These are phyloP conservation scores for Balaenoptera acutorostrata DNA, from an alignment of 2,113 vertebrate genomes.

Conservation along the genomic window DNA sequence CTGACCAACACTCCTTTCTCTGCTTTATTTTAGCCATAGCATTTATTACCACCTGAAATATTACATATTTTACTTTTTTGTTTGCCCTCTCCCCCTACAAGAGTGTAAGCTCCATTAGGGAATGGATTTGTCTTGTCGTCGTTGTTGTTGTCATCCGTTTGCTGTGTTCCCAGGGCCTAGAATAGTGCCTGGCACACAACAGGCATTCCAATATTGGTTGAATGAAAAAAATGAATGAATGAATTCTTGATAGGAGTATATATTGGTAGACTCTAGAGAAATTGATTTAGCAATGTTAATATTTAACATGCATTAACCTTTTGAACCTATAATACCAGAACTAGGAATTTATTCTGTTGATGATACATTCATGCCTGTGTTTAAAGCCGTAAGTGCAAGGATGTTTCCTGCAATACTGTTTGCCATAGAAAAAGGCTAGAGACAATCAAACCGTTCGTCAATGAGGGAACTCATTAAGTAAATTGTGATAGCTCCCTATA, in stretches of 20 bases:
- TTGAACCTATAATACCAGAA: not conserved
- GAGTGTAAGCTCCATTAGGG: not conserved
- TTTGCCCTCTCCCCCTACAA: not conserved
- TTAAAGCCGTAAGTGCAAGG: not conserved
- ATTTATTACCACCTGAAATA: not conserved
- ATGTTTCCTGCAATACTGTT: not conserved
- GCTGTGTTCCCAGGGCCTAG: not conserved
- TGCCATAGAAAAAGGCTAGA: not conserved
- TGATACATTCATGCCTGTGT: not conserved
- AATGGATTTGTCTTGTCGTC: not conserved
- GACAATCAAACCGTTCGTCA: not conserved
- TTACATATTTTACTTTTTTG: not conserved
- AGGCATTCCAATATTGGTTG: not conserved
- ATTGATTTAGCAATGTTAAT: not conserved
- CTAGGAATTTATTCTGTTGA: not conserved
- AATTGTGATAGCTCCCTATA: no score
- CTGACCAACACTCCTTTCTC: not conserved
- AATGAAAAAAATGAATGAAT: not conserved
- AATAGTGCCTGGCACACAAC: not conserved
- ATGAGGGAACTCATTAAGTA: not conserved
- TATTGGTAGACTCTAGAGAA: not conserved
- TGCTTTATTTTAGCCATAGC: not conserved
- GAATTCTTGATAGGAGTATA: not conserved
- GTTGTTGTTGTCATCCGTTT: not conserved
- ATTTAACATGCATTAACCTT: not conserved